Evolutionary conservation across 1,140 invertebrate species (phyloP), one percentile per base, ranked within the genome.

Genomic region (Drosophila tropicalis): DNA sequence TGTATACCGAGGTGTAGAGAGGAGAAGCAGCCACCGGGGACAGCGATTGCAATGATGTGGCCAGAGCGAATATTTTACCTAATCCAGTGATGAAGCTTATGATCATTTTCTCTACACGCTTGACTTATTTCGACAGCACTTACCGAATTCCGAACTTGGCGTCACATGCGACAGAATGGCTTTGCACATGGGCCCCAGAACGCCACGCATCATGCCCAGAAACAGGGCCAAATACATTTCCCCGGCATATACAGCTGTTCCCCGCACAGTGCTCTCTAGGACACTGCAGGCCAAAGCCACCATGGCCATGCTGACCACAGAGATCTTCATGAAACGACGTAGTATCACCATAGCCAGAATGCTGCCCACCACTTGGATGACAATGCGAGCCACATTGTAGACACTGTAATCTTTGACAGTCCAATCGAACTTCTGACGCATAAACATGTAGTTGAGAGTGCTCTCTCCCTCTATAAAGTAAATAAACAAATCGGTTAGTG

Each of bases 341-440:
- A 95, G 72, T 0, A 95, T 9, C 29, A 93, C 82, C n/a, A 94
- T 92, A 1, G 93, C 93, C 5, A 94, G 61, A 29, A 93, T 82
- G 7, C 93, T 93, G n/a, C 94, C 94, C 65, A 93, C 47, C 61
- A 94, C 93, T 25, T 92, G 91, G 0, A 91, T 73, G 3, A 92
- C 91, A 89, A 90, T 92, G 74, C 62, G 92, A 29, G 72, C 92
- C 63, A 92, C 91, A 40, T 92, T 93, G 73, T 92, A 95, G n/a
- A 92, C 81, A 7, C 93, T 94, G 61, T 93, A 96, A 41, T 95
- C 92, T 44, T 93, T 90, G 55, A 95, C 91, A n/a, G 94, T 93
- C 95, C 95, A 96, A 25, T 94, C 92, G 17, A 96, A 93, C 82
- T 94, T 94, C 40, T 95, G 93, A 54, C 94, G 94, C 15, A 94